These are phyloP conservation scores for Pteria penguin DNA, from an alignment of 2,888 invertebrate genomes.

Conservation along the genomic window DNA sequence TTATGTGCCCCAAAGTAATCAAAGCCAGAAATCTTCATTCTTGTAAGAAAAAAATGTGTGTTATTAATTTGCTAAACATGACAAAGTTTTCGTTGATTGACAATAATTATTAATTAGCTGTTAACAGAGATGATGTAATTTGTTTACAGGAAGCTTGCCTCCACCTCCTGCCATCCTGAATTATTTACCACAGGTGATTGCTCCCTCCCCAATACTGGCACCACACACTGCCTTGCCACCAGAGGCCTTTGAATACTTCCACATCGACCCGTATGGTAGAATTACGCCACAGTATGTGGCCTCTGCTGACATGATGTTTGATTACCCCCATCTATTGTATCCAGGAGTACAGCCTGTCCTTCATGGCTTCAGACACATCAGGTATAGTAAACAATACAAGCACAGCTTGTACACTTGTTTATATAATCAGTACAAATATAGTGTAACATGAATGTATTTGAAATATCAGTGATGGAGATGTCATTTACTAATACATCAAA, in stretches of 20 bases:
- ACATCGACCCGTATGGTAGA: conserved; percentile 44
- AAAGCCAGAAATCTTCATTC: too few species aligned
- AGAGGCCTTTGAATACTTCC: conserved; percentile 50
- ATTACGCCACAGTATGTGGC: conserved; percentile 40
- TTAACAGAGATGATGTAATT: not conserved
- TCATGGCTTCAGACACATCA: conserved; percentile 57
- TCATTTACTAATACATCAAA: not conserved
- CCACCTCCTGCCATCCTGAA: conserved; percentile 34
- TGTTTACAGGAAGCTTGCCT: conserved; percentile 25
- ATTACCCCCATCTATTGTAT: conserved; percentile 50
- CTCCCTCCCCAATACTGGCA: conserved; percentile 31
- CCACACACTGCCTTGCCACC: conserved; percentile 52
- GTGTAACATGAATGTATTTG: not conserved
- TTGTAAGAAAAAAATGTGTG: too few species aligned
- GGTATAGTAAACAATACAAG: too few species aligned
- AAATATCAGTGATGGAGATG: not conserved
- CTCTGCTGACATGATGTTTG: conserved; percentile 51
- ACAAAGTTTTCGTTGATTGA: too few species aligned
- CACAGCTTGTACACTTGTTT: not conserved
- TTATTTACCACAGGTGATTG: conserved; percentile 15
- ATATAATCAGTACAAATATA: not conserved
- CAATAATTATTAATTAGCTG: too few species aligned
- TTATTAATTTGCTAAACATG: too few species aligned
- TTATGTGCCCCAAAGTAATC: too few species aligned
- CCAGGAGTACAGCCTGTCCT: conserved; percentile 50